Conservation (phyloP, 2,797 vertebrate species). For the Pipistrellus pygmaeus region DNA sequence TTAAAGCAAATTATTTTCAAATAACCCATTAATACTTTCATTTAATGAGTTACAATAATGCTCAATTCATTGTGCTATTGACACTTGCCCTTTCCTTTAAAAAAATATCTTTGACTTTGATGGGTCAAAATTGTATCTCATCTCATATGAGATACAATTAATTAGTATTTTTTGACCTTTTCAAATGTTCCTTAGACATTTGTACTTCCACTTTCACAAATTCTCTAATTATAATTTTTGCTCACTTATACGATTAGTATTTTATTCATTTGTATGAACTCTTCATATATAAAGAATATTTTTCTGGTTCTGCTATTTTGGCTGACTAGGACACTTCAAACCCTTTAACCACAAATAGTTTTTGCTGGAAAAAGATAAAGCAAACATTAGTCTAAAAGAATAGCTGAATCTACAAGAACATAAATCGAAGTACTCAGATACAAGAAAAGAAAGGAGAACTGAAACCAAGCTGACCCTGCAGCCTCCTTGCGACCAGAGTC, state of each 20-base stretch:
- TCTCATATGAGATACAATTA: background rate
- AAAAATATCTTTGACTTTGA: conserved; percentile 49
- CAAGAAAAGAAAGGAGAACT: conserved; percentile 78
- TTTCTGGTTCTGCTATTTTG: conserved; percentile 61
- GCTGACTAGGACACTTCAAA: conserved; percentile 70
- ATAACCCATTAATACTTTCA: conserved; percentile 12
- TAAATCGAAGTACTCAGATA: conserved; percentile 64
- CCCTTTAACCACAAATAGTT: conserved; percentile 56
- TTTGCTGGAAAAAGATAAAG: conserved; percentile 70
- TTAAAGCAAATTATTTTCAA: conserved; percentile 60
- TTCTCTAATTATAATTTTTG: conserved; percentile 48
- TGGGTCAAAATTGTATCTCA: background rate
- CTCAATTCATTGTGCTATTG: background rate
- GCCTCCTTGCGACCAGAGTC: conserved; percentile 2
- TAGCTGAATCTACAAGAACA: conserved; percentile 80
- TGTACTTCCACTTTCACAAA: conserved; percentile 44
- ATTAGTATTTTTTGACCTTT: conserved; percentile 26
- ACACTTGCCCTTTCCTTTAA: background rate
- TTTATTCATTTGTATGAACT: conserved; percentile 49
- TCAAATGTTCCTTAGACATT: background rate
- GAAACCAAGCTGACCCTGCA: conserved; percentile 67
- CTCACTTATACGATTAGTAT: background rate
- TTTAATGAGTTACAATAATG: background rate
- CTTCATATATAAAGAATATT: conserved; percentile 48
- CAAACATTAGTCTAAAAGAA: conserved; percentile 65